These are phyloP conservation scores for Elgonia sp. DNA, from an alignment of 2,888 invertebrate genomes.

Conservation along the genomic window DNA sequence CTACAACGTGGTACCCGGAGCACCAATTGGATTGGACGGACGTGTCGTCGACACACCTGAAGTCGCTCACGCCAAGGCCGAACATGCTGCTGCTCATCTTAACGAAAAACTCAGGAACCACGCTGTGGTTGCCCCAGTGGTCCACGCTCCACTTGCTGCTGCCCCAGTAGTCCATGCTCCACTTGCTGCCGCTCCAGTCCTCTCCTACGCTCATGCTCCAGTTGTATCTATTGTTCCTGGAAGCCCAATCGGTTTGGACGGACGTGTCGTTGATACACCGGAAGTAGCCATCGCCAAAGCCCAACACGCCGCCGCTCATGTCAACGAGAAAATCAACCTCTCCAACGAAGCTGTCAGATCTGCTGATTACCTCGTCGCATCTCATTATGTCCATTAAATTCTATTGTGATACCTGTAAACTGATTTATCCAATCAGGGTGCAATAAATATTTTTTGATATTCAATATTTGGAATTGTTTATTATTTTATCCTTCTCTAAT, in stretches of 20 bases:
- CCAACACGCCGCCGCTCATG: constrained; percentile 83
- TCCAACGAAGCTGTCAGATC: constrained; percentile 81
- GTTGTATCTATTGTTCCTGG: constrained; percentile 68
- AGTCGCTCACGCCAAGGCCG: constrained; percentile 80
- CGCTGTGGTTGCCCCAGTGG: background rate
- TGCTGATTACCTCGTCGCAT: constrained; percentile 70
- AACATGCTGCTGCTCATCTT: constrained; percentile 78
- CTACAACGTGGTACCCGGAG: constrained; percentile 62
- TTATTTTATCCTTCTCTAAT: too few relatives aligned
- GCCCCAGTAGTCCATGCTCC: constrained; percentile 7
- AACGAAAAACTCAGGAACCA: constrained; percentile 46
- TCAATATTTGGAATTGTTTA: too few relatives aligned
- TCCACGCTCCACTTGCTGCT: constrained; percentile 5
- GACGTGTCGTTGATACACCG: constrained; percentile 82
- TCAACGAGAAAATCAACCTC: constrained; percentile 81
- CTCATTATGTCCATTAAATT: constrained; percentile 30
- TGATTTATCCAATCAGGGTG: too few relatives aligned
- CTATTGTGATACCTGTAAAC: too few relatives aligned
- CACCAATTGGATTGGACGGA: constrained; percentile 80
- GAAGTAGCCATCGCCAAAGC: constrained; percentile 83
- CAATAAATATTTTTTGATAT: too few relatives aligned
- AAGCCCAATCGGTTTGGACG: constrained; percentile 81
- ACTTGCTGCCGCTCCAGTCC: background rate
- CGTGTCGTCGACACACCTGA: constrained; percentile 82
- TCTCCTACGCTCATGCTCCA: background rate